Evolutionary conservation across 2,888 invertebrate species (phyloP), one percentile per base, ranked within the genome.

Genomic region (Lasioglossum malachurum): DNA sequence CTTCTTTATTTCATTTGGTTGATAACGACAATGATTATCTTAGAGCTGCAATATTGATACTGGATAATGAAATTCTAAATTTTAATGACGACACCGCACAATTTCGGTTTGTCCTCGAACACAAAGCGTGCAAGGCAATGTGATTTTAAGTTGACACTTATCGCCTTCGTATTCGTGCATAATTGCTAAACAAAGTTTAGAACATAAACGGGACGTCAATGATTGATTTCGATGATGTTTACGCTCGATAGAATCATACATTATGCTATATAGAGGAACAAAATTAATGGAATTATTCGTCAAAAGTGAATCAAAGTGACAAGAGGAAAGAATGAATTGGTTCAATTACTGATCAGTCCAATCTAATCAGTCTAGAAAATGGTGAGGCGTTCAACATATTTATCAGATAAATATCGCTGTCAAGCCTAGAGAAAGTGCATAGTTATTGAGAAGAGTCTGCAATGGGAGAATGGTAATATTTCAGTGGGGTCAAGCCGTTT

Each of bases 401-500:
- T n/a, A 12, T n/a, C 12, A 57, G 57, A 57, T 57, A 53, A 53
- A 53, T 19, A 19, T 10, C 35, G 2, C 10, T 8, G 8, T 23
- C 31, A 2, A 35, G 35, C 67, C 19, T 67, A 35, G 8, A 10
- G 35, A 67, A 67, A 10, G 35, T 8, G 10, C 35, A n/a, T n/a
- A 38, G 71, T 14, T 23, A 38, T 69, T 19, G 35, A 35, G 10
- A 19, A 67, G 35, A 19, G 8, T 44, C 16, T 14, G 2, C 44
- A 60, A 71, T 5, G 10, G 5, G 41, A 44, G 41, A 41, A 46
- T 44, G n/a, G 27, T 73, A 74, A 35, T 75, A 27, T 69, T 44
- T 31, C 23, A 23, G 12, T 35, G 35, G n/a, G 60, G 67, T 53
- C 77, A 57, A 75, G 67, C 71, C 69, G 83, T 75, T 41, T 87